Base-by-base conservation (phyloP, 1,140 invertebrate genomes). In the Drosophila willistoni region DNA sequence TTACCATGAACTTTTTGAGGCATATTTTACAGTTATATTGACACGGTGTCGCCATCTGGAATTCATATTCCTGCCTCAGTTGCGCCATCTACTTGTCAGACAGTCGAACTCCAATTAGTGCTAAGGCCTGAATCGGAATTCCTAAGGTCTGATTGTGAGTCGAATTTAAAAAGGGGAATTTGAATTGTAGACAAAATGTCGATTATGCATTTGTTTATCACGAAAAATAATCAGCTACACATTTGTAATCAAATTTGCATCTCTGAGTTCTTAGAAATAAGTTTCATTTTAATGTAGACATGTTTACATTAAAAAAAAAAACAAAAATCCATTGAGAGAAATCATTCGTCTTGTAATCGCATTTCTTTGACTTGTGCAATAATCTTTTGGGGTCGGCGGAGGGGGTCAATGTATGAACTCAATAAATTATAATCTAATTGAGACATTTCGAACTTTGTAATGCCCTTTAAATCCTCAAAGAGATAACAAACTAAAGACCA, bases 331-430 rank as follows among this genome's bases (percentile, higher is more conserved):
- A 14, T 47, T 17, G 0, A 51, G 9, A 9, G 3, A 51, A 51
- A 22, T 51, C 17, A 51, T 22, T 51, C 17, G 1, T 10, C 17
- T 17, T 34, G 55, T 17, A 29, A 56, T 56, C 29, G 22, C 54
- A 57, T 34, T 57, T 34, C 55, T 57, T 57, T 34, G n/a, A 57
- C 55, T 57, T 34, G 55, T 34, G 29, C 55, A 57, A 34, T 57
- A 29, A 34, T 57, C 14, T 17, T 36, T 57, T 51, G 44, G 33
- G 55, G 55, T n/a, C 55, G 9, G 0, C 29, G 29, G 29, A 29
- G 29, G 6, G 29, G 14, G 7, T 14, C 10, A 51, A 51, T 51
- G 44, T 22, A 51, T 22, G 44, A 51, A 51, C 44, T 51, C 36
- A 13, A 39, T 12, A 13, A 39, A 39, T 39, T 39, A 13, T 39